Percentiles rank a stretch among this genome's conserved stretches.
phyloP scores from a whole-genome alignment of 2,113 vertebrate genomes.

The Alces alces region DNA sequence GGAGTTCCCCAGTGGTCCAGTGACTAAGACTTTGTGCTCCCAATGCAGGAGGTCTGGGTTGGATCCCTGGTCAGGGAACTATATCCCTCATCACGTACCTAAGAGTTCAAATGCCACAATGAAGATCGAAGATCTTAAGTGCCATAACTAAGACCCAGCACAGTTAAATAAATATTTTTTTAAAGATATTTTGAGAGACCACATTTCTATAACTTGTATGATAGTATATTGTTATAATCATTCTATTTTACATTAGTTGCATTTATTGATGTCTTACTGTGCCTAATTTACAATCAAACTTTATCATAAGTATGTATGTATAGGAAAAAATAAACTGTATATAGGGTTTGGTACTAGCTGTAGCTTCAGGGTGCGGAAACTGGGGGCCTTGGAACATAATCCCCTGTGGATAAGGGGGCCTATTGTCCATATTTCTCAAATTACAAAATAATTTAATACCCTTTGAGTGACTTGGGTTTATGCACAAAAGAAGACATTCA shows the following conservation, averaged over 20 bases:
- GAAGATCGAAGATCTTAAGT: not conserved
- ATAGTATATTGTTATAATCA: not conserved
- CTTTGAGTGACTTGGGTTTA: not conserved
- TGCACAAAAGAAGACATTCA: not conserved
- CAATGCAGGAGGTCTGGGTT: not conserved
- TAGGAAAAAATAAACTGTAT: not conserved
- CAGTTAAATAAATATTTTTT: not conserved
- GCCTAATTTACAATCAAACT: not conserved
- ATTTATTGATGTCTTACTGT: not conserved
- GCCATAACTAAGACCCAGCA: not conserved
- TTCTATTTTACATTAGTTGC: not conserved
- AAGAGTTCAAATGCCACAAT: not conserved
- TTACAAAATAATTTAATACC: not conserved
- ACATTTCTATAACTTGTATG: not conserved
- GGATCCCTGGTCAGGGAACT: not conserved
- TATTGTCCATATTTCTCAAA: not conserved
- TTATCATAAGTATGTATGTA: not conserved
- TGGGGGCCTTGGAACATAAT: not conserved
- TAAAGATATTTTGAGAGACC: not conserved
- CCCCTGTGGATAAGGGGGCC: not conserved
- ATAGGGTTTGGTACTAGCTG: not conserved
- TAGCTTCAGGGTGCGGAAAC: not conserved
- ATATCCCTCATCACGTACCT: not conserved
- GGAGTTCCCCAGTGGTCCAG: not conserved
- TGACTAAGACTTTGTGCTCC: not conserved